Conservation (phyloP, 2,888 invertebrate genomes). For the Drosophila kambysellisi region DNA sequence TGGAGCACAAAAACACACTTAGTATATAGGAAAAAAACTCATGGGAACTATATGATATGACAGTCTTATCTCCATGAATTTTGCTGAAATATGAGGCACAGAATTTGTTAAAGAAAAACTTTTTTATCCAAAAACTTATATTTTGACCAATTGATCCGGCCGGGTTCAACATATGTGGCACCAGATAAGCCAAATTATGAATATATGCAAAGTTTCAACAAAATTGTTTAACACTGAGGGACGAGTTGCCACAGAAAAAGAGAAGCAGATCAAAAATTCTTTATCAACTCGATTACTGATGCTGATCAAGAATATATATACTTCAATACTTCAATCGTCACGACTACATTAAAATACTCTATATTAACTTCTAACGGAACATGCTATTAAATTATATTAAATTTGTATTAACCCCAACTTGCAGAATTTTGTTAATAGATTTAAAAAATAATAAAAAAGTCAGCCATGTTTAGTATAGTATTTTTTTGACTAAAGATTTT, state of each 20-base stretch:
- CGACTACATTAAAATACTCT: too few species aligned
- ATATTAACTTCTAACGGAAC: neutral
- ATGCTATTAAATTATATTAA: neutral
- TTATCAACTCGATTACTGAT: neutral
- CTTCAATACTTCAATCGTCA: neutral
- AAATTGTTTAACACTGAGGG: neutral
- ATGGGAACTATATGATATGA: neutral
- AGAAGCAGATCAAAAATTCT: neutral
- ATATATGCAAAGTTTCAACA: neutral
- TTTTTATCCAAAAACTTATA: neutral
- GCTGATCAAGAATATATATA: neutral
- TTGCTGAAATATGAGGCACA: neutral
- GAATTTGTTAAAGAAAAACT: neutral
- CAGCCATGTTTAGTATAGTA: neutral
- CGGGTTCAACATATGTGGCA: neutral
- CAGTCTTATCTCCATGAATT: neutral
- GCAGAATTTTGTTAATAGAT: neutral
- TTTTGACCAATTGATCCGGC: neutral
- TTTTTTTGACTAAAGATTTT: neutral
- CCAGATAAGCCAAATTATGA: too few species aligned
- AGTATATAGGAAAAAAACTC: neutral
- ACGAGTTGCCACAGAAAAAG: rapidly evolving
- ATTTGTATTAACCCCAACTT: neutral
- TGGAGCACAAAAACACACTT: neutral
- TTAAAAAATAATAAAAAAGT: neutral